phyloP scores from a whole-genome alignment of 1,140 invertebrate species.

The Mesaphorura yosii region DNA sequence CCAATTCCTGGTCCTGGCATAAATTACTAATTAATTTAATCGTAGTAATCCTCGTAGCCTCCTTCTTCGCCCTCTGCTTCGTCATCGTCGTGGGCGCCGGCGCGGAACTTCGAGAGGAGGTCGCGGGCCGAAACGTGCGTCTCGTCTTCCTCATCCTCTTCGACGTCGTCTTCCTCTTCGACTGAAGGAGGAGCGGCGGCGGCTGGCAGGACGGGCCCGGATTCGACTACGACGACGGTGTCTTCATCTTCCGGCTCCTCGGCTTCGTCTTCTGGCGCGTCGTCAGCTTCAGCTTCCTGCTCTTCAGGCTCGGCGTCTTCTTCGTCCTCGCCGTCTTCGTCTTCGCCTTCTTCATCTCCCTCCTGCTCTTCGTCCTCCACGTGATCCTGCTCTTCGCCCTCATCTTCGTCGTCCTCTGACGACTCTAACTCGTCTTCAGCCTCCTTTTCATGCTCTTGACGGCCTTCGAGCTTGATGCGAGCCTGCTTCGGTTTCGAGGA shows the following conservation, averaged over 20 bases:
- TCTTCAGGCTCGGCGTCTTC: neutral
- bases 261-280: neutral
- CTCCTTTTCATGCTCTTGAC: slow-evolving; percentile 14
- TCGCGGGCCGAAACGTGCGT: neutral
- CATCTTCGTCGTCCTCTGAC: slow-evolving; percentile 33
- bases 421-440: slow-evolving; percentile 13
- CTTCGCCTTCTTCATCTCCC: neutral
- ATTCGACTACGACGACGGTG: slow-evolving; percentile 14
- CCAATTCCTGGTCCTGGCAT: no score
- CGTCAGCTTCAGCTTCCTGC: neutral
- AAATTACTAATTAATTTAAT: no score
- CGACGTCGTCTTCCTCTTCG: neutral
- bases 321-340: neutral
- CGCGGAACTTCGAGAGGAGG: neutral
- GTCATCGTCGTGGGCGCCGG: no score
- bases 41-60: neutral
- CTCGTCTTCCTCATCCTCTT: slow-evolving; percentile 1
- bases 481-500: slow-evolving; percentile 12
- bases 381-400: slow-evolving; percentile 35
- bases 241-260: slow-evolving; percentile 6
- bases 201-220: slow-evolving; percentile 9
- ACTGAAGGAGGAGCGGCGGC: neutral
- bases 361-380: neutral
- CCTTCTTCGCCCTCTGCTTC: neutral
- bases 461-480: neutral